These are phyloP conservation scores for Lepeophtheirus salmonis DNA, from an alignment of 1,140 invertebrate species.

Conservation along the genomic window DNA sequence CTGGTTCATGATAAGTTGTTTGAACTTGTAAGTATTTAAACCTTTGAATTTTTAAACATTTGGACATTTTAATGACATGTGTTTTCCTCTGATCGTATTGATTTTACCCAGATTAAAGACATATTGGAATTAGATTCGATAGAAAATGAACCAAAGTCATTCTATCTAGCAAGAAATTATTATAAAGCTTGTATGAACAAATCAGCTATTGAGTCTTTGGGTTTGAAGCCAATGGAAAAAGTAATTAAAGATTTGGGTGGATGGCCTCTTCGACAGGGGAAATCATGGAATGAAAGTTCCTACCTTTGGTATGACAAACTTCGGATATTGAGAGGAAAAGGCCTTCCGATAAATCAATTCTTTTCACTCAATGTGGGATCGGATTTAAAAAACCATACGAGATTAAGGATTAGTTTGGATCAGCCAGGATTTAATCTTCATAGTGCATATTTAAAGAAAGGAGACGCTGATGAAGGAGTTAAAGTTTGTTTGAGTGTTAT, in stretches of 20 bases:
- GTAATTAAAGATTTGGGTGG: conserved; percentile 57
- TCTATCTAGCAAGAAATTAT: neutral
- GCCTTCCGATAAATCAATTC: neutral
- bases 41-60: too few relatives aligned
- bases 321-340: neutral
- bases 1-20: too few relatives aligned
- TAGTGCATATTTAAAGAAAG: neutral
- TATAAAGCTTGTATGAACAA: neutral
- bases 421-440: neutral
- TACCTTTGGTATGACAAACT: neutral
- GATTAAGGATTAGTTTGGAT: neutral
- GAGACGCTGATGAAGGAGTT: neutral
- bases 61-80: too few relatives aligned
- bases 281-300: neutral
- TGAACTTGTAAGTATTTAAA: too few relatives aligned
- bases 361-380: neutral
- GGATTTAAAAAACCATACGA: neutral
- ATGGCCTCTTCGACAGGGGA: conserved; percentile 56
- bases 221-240: conserved; percentile 41
- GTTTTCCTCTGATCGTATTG: too few relatives aligned
- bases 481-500: too few relatives aligned
- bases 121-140: neutral
- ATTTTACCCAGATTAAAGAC: neutral
- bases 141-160: neutral
- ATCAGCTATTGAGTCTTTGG: neutral